phyloP scores from a whole-genome alignment of 2,113 vertebrate species.

The Ammodytes marinus region DNA sequence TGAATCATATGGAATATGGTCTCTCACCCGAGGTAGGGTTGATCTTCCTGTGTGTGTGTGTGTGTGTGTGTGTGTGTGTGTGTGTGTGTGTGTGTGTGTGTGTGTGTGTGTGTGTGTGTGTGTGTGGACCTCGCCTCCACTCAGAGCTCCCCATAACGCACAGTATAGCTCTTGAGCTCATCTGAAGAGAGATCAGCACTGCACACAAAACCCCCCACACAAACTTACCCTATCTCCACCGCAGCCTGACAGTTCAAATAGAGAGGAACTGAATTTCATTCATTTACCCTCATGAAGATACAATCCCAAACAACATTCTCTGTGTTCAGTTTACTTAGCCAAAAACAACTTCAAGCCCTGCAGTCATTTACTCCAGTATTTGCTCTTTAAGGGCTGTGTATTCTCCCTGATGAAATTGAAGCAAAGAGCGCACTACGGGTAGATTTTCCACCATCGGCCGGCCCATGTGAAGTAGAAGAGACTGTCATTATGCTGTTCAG shows the following conservation, averaged over 20 bases:
- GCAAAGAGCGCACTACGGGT: constrained; percentile 51
- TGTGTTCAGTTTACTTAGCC: constrained; percentile 48
- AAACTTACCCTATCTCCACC: constrained; percentile 1
- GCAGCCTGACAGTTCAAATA: constrained; percentile 24
- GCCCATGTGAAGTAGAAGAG: constrained; percentile 76
- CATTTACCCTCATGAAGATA: constrained; percentile 31
- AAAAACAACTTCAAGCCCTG: not conserved
- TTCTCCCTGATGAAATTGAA: constrained; percentile 63
- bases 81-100: not conserved
- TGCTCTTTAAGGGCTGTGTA: constrained; percentile 52
- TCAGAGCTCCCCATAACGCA: constrained; percentile 1
- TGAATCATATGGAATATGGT: constrained; percentile 28
- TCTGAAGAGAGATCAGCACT: constrained; percentile 24
- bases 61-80: constrained; percentile 25
- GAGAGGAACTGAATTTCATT: constrained; percentile 19
- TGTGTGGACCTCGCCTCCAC: constrained; percentile 1
- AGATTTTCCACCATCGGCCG: constrained; percentile 71
- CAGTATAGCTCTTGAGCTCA: constrained; percentile 6
- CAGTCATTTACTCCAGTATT: constrained; percentile 50
- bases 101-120: not conserved
- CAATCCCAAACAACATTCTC: constrained; percentile 9
- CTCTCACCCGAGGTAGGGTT: too few species aligned
- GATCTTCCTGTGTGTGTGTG: too few species aligned
- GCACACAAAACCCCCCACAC: constrained; percentile 4
- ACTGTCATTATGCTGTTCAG: constrained; percentile 85